Conservation (phyloP, 1,140 invertebrate species). For the Frieseomelitta varia region DNA sequence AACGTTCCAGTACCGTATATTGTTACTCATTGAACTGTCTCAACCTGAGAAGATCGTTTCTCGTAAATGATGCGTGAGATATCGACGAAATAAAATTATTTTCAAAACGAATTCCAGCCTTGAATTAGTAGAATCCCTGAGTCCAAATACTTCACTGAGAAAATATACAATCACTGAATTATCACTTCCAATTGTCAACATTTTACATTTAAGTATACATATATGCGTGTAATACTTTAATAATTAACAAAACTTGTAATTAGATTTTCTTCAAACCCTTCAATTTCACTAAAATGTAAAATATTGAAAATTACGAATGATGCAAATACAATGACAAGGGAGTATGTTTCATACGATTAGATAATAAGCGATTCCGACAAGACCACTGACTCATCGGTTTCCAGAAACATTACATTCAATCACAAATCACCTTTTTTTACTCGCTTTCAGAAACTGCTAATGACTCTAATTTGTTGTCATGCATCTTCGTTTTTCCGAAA, state of each 20-base stretch:
- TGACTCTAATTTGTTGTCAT: background rate
- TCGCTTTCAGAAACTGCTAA: background rate
- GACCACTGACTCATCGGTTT: background rate
- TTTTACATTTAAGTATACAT: too few species aligned
- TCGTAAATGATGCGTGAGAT: background rate
- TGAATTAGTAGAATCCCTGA: too few species aligned
- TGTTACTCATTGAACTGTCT: background rate
- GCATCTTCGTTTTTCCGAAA: background rate
- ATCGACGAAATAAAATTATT: conserved; percentile 22
- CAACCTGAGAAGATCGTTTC: background rate
- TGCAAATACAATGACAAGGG: too few species aligned
- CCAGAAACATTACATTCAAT: background rate
- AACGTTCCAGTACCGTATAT: background rate
- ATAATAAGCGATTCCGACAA: background rate
- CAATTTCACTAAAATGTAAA: too few species aligned
- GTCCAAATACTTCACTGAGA: background rate
- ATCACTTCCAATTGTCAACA: too few species aligned
- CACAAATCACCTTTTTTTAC: background rate
- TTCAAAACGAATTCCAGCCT: background rate
- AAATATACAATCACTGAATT: background rate
- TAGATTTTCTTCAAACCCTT: too few species aligned
- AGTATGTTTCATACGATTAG: background rate
- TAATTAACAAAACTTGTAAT: too few species aligned
- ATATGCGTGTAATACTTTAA: too few species aligned
- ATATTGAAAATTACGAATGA: too few species aligned